Base-by-base conservation (phyloP, 37 sponge, comb jelly and placozoan species). In the Bolinopsis microptera region DNA sequence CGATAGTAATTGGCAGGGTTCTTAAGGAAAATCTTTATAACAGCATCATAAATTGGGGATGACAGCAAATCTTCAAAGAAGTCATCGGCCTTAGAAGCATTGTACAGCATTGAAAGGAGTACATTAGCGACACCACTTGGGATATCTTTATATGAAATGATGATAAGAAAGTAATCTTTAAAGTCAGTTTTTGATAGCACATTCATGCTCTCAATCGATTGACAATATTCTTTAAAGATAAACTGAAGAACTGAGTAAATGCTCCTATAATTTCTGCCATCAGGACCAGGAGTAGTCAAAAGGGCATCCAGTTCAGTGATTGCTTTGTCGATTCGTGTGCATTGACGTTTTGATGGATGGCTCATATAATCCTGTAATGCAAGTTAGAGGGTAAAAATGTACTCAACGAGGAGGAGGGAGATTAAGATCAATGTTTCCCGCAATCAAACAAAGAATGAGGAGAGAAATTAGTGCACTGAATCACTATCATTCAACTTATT, bases 161-260 rank as follows among this genome's bases (percentile, higher is more conserved):
- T 39, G 31, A 86, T 86, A n/a, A 86, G 90, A 86, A 86, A 86
- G 25, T 39, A 39, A 40, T 86, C 90, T 27, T 86, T 86, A 38
- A 86, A 86, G 3, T 86, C 90, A 41, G 35, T n/a, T 41, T 86
- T 28, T 24, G 26, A 5, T 0, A 86, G 90, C 8, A 86, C 23
- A 22, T 86, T 86, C 30, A 86, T 40, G 30, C 41, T 27, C 0
- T 28, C 48, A 41, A 33, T 25, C 39, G 90, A 25, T 18, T 41
- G 61, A 34, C 90, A 86, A 39, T 86, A 86, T 23, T 86, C 90
- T 34, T 86, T 86, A 38, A 86, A 38, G 28, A 86, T 26, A 34
- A 86, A 86, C 28, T 86, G 90, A 23, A 86, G 31, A 3, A 86
- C 32, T 1, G 61, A 41, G 90, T n/a, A 41, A 0, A 86, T 38